Evolutionary conservation across 1,140 invertebrate genomes (phyloP), one percentile per base, ranked within the genome.

Genomic region (Zelostemma sp.): DNA sequence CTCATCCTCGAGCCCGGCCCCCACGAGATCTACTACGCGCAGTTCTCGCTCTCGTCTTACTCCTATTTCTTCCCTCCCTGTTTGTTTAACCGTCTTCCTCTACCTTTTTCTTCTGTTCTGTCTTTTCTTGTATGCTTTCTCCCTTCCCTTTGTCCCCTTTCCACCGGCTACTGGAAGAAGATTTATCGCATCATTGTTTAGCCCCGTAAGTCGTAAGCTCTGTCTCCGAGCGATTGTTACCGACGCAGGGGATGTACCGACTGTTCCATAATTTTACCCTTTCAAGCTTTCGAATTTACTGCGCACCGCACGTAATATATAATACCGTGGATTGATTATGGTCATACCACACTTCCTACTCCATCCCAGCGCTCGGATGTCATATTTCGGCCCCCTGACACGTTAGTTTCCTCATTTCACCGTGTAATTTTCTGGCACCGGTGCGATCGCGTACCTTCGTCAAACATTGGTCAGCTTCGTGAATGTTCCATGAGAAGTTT

Each of bases 101-200:
- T 16, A 58, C 43, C 59, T 54, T 48, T 56, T 48, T 61, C 55
- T 60, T 60, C 51, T 47, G 25, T 54, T 68, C 67, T 71, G 55
- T n/a, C 47, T 64, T 74, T 74, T 68, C 63, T 70, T 68, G 66
- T 60, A 73, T 73, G 65, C 70, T 73, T 73, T 73, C 70, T 19
- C 33, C 62, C 58, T 48, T 48, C 21, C 53, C 57, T n/a, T 49
- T 15, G 21, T 12, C 31, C n/a, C 66, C 54, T 41, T 45, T 17
- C 53, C 57, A 11, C 28, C 15, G 43, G 21, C 38, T 9, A 21
- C 40, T 53, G 55, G 58, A 50, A 18, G 55, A 64, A 76, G 71
- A 76, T 73, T 76, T 73, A 76, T 76, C 60, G 74, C 60, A 76
- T 76, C 71, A 73, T 73, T 76, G 74, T 76, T 76, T 70, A 60